These are phyloP conservation scores for Acrossocheilus fasciatus DNA, from an alignment of 2,797 vertebrate genomes.

Conservation along the genomic window DNA sequence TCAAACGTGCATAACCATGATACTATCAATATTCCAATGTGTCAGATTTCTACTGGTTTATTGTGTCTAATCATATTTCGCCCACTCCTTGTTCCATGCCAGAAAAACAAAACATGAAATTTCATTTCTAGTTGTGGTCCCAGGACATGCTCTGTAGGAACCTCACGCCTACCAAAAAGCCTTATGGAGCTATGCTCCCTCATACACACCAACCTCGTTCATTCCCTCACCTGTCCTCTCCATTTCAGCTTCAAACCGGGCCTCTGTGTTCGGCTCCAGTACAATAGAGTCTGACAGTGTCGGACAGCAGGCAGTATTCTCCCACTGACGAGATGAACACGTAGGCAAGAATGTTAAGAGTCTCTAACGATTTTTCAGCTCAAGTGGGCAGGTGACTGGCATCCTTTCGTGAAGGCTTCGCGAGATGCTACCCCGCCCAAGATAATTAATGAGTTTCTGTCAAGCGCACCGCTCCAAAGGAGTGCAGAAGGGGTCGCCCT, in stretches of 20 bases:
- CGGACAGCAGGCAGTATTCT: constrained; percentile 62
- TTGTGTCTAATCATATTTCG: background rate
- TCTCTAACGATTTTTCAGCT: constrained; percentile 71
- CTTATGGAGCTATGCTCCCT: constrained; percentile 18
- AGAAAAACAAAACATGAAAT: background rate
- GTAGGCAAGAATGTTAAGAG: constrained; percentile 53
- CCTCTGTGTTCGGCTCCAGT: constrained; percentile 46
- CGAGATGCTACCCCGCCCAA: constrained; percentile 53
- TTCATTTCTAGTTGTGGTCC: background rate
- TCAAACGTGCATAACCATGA: background rate
- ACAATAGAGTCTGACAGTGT: constrained; percentile 68
- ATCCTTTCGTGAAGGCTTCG: constrained; percentile 60
- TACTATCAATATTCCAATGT: background rate
- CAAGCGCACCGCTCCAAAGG: constrained; percentile 59
- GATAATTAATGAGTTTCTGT: constrained; percentile 77
- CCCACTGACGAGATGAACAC: constrained; percentile 62
- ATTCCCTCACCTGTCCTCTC: constrained; percentile 55
- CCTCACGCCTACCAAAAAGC: constrained; percentile 11
- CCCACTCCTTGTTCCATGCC: background rate
- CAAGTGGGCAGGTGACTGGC: constrained; percentile 73
- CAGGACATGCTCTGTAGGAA: background rate
- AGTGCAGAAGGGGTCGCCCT: constrained; percentile 54
- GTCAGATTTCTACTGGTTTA: background rate
- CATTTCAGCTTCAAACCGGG: constrained; percentile 12
- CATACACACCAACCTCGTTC: constrained; percentile 10